A percentile compares a stretch with the other conserved stretches of the same genome.
Conservation (phyloP, 2,888 invertebrate genomes). For the Rotaria sp. region DNA sequence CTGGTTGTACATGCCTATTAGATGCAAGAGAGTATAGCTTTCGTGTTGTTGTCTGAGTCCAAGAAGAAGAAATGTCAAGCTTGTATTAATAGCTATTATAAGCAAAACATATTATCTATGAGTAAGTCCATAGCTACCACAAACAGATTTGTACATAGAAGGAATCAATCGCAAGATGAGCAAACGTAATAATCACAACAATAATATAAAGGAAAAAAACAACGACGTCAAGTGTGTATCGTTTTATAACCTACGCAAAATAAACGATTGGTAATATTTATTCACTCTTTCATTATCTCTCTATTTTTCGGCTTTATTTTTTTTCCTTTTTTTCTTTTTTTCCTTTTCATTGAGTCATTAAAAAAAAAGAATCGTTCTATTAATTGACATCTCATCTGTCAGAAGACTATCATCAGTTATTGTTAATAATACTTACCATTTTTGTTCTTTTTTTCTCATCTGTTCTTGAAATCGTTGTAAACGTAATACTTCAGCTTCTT, state of each 20-base stretch:
- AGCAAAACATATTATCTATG: background rate
- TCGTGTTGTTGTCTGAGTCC: background rate
- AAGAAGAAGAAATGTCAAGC: background rate
- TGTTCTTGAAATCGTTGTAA: conserved; percentile 21
- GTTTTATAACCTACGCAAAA: background rate
- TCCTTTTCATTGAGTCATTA: background rate
- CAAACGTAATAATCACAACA: background rate
- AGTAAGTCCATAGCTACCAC: background rate
- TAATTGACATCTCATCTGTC: background rate
- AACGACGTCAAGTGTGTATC: background rate
- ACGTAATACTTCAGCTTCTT: background rate
- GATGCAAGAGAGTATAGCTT: background rate
- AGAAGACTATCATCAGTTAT: background rate
- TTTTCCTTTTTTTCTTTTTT: background rate
- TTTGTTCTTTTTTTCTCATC: background rate
- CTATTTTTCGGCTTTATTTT: background rate
- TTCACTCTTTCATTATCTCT: background rate
- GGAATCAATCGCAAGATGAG: background rate
- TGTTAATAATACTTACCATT: conserved; percentile 17
- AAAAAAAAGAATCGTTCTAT: background rate
- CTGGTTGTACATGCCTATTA: background rate
- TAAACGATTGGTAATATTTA: background rate
- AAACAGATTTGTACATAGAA: background rate
- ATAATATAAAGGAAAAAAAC: background rate
- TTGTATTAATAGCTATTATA: background rate